Evolutionary conservation across 2,888 invertebrate species (phyloP), one percentile per base, ranked within the genome.

Genomic region (Drosophila peninsularis): DNA sequence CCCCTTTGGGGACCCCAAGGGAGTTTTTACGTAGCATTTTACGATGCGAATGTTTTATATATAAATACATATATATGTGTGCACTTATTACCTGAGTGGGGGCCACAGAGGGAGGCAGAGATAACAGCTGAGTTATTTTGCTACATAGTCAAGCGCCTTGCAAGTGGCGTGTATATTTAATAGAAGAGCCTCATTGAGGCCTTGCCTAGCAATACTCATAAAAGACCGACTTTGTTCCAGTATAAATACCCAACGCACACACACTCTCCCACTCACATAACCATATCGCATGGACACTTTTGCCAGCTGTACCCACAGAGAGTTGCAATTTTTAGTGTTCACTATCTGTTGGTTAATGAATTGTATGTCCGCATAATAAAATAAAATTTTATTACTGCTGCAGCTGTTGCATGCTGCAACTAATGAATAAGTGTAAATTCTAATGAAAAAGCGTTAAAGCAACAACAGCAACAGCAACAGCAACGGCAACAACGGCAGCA

Each of bases 341-440:
- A 44, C 39, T 70, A 42, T 69, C 70, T 57, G 19, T 21, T 55
- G 71, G 65, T 62, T 72, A 73, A 75, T 78, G 77, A 71, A 71
- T 81, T 75, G 76, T 70, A 61, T 79, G 73, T 76, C 78, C 69
- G 78, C 71, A 76, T 76, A 88, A 75, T 80, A 71, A 85, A 88
- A 88, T 88, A 68, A 85, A 85, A 85, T 85, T 88, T 82, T 86
- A 88, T 81, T 81, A 76, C 57, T 44, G 71, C 64, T 71, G 82
- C 87, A 83, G 87, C 86, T 85, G 85, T 82, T 88, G 85, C 86
- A 77, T 80, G 84, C 76, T 78, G 75, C 81, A 80, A 82, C 85
- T 88, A 85, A 88, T 88, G 88, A 85, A 85, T 83, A 86, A 88
- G 85, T 82, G 85, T 88, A 85, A 85, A 86, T 88, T 85, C 88